A percentile compares a stretch with the other conserved stretches of the same genome.
Conservation (phyloP, 2,797 vertebrate species). For the Avahi laniger region DNA sequence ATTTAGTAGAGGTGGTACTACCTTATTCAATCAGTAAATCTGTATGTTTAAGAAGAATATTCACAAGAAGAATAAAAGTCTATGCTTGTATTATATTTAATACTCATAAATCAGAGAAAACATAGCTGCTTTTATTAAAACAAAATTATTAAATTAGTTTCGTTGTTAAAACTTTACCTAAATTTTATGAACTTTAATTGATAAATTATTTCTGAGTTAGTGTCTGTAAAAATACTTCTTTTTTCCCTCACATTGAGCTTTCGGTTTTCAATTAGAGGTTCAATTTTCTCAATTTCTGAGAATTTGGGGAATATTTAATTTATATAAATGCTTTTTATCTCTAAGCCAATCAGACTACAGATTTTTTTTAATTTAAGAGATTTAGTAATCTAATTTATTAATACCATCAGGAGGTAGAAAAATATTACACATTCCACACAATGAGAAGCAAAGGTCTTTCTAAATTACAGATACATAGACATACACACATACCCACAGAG, state of each 20-base stretch:
- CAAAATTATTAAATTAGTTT: background rate
- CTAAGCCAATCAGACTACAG: background rate
- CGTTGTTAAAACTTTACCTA: background rate
- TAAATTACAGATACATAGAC: background rate
- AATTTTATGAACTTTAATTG: background rate
- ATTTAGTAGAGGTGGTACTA: background rate
- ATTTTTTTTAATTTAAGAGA: background rate
- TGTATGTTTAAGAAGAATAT: background rate
- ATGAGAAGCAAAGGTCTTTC: background rate
- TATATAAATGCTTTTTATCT: background rate
- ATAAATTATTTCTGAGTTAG: background rate
- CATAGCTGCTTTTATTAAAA: background rate
- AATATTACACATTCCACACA: background rate
- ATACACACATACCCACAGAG: background rate
- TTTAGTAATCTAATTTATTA: background rate
- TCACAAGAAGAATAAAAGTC: background rate
- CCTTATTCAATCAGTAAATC: background rate
- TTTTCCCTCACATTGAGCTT: background rate
- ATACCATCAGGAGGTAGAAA: background rate
- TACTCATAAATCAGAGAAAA: constrained; percentile 1
- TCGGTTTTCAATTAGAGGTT: background rate
- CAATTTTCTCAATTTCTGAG: background rate
- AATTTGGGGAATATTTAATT: background rate
- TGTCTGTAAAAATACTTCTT: background rate
- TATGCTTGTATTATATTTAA: background rate